These are phyloP conservation scores for Heliconius ismenius DNA, from an alignment of 2,888 invertebrate species.

Conservation along the genomic window DNA sequence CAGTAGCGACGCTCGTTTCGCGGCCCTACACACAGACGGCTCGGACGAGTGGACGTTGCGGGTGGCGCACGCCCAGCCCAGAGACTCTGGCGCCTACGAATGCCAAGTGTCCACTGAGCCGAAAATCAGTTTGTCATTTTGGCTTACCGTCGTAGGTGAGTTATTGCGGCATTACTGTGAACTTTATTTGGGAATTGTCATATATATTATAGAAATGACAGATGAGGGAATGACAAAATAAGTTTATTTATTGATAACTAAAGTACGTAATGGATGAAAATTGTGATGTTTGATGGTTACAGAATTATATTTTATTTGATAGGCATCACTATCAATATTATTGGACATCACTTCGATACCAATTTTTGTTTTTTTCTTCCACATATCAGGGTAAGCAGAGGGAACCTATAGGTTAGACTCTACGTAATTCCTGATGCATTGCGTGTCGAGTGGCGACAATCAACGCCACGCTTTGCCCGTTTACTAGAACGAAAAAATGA, in stretches of 20 bases:
- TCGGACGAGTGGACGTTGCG: slow-evolving; percentile 84
- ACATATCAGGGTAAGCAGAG: too few relatives aligned
- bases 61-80: slow-evolving; percentile 83
- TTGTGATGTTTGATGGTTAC: neutral
- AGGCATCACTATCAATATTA: neutral
- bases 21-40: slow-evolving; percentile 84
- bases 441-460: too few relatives aligned
- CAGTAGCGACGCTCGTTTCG: slow-evolving; percentile 85
- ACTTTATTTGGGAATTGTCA: neutral
- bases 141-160: slow-evolving; percentile 90
- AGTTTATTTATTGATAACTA: neutral
- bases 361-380: neutral
- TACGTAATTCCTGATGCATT: too few relatives aligned
- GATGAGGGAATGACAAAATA: neutral
- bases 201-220: slow-evolving; percentile 16
- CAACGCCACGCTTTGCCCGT: too few relatives aligned
- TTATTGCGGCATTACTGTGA: slow-evolving; percentile 45
- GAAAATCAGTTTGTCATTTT: slow-evolving; percentile 90
- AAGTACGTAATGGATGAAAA: neutral
- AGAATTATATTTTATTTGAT: neutral
- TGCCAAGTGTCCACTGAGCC: slow-evolving; percentile 97
- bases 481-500: too few relatives aligned
- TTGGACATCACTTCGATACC: neutral
- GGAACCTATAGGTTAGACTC: too few relatives aligned
- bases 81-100: slow-evolving; percentile 94